These are phyloP conservation scores for Oncorhynchus nerka DNA, from an alignment of 2,113 vertebrate genomes.

Conservation along the genomic window DNA sequence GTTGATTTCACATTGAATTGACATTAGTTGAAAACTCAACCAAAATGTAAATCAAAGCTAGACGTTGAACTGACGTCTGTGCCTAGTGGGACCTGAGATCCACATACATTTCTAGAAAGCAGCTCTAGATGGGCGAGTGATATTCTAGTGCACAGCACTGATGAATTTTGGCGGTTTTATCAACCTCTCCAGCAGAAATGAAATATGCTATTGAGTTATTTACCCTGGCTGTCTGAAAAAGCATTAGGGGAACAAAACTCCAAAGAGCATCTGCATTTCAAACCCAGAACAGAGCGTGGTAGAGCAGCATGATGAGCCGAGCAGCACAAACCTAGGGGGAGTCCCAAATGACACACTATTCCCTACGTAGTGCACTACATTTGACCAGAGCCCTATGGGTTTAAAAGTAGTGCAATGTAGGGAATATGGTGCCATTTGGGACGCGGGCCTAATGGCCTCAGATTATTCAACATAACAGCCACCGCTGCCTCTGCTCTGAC, in stretches of 20 bases:
- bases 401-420: too few relatives aligned
- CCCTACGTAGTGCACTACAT: too few relatives aligned
- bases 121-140: constrained; percentile 14
- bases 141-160: constrained; percentile 7
- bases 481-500: not conserved
- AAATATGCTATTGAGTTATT: constrained; percentile 53
- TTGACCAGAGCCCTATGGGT: too few relatives aligned
- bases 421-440: too few relatives aligned
- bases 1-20: too few relatives aligned
- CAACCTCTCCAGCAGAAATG: constrained; percentile 43
- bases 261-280: constrained; percentile 42
- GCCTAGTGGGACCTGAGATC: too few relatives aligned
- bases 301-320: not conserved
- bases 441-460: not conserved
- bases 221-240: constrained; percentile 38
- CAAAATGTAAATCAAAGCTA: too few relatives aligned
- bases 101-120: constrained; percentile 4
- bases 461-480: constrained; percentile 12
- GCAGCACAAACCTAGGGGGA: too few relatives aligned
- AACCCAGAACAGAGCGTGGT: not conserved
- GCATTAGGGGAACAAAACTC: constrained; percentile 42
- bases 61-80: too few relatives aligned
- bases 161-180: constrained; percentile 39
- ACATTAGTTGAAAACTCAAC: too few relatives aligned
- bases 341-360: too few relatives aligned